A percentile compares a stretch with the other conserved stretches of the same genome.
These are phyloP conservation scores for Tachystola acroxantha DNA, from an alignment of 2,888 invertebrate genomes.

Conservation along the genomic window DNA sequence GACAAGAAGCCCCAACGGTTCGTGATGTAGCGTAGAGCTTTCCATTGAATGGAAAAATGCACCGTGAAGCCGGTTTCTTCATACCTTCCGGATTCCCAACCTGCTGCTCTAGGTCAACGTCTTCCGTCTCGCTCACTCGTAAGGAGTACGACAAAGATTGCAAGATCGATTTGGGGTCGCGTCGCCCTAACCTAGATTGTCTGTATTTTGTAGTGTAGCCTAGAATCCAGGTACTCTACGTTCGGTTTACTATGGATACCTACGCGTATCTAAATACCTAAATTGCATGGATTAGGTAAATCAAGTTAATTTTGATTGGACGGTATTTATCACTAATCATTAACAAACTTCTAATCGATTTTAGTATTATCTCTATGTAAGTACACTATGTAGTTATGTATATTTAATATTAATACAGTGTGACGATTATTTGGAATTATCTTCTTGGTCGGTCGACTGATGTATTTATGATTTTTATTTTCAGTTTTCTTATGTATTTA, in stretches of 20 bases:
- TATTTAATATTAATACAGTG: too few relatives aligned
- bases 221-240: constrained; percentile 5
- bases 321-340: too few relatives aligned
- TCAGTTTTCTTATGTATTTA: too few relatives aligned
- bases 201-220: constrained; percentile 33
- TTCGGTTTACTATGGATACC: too few relatives aligned
- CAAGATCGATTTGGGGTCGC: constrained; percentile 69
- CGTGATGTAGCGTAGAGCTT: constrained; percentile 60
- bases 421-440: too few relatives aligned
- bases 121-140: constrained; percentile 52
- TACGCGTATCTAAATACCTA: neutral
- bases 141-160: constrained; percentile 45
- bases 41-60: constrained; percentile 77
- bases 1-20: constrained; percentile 34
- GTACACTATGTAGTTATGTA: too few relatives aligned
- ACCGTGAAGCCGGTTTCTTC: constrained; percentile 67
- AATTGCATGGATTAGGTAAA: too few relatives aligned
- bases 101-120: constrained; percentile 72
- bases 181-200: constrained; percentile 73
- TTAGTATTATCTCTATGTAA: too few relatives aligned
- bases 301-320: too few relatives aligned
- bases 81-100: constrained; percentile 77
- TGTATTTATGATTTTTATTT: too few relatives aligned
- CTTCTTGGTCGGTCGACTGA: too few relatives aligned
- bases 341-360: too few relatives aligned